Evolutionary conservation across 2,113 vertebrate genomes (phyloP).

Genomic region (Hepsetus odoe): DNA sequence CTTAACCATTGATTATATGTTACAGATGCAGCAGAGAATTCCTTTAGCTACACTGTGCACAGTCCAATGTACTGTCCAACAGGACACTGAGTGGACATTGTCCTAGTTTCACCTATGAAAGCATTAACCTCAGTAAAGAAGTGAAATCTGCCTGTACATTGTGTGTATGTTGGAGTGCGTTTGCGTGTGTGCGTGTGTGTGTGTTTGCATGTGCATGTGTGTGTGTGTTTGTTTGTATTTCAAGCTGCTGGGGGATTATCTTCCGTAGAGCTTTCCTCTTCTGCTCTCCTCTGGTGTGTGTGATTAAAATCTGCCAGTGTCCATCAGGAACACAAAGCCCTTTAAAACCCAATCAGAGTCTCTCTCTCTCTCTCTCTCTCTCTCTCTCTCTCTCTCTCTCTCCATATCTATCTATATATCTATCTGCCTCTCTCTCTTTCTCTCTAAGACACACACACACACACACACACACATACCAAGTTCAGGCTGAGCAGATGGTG

Average conservation of each 20-base stretch:
- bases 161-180: neutral
- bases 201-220: conserved; percentile 11
- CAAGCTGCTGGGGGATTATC: conserved; percentile 18
- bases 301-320: conserved; percentile 38
- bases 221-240: conserved; percentile 13
- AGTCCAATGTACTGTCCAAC: neutral
- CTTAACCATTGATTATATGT: too few relatives aligned
- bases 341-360: conserved; percentile 38
- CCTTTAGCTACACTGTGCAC: neutral
- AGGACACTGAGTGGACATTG: neutral
- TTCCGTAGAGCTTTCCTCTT: neutral
- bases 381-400: too few relatives aligned
- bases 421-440: too few relatives aligned
- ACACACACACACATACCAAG: conserved; percentile 1
- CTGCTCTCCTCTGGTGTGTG: conserved; percentile 21
- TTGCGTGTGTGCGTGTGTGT: neutral
- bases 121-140: neutral
- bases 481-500: conserved; percentile 22
- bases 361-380: too few relatives aligned
- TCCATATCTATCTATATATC: too few relatives aligned
- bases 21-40: neutral
- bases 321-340: conserved; percentile 40
- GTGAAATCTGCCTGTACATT: neutral
- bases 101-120: neutral
- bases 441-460: neutral